Evolutionary conservation across 2,888 invertebrate genomes (phyloP), one percentile per base, ranked within the genome.

Genomic region (Ormyrus nitidulus): DNA sequence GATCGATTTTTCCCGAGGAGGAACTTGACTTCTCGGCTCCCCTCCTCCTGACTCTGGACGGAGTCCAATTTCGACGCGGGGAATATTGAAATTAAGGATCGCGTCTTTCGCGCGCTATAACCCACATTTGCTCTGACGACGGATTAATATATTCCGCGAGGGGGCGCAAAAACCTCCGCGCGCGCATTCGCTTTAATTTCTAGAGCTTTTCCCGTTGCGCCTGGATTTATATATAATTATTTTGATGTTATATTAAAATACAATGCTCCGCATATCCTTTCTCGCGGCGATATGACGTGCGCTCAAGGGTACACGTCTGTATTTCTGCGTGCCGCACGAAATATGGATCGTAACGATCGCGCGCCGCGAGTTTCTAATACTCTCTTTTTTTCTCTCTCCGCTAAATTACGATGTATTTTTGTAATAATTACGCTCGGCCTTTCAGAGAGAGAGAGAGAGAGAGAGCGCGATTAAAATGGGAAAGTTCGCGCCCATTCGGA

Each of bases 201-300:
- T 4, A 34, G 34, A 34, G 34, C 34, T 34, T 34, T 34, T 34
- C 1, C 34, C 2, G 34, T 34, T 4, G 34, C 34, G 34, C 34
- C 34, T 34, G 34, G 34, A 34, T 34, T 34, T 34, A 4, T 34
- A 34, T 51, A 51, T 69, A 69, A 74, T 69, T 62, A 79, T 75
- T 71, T 13, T 59, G 61, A 75, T 34, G 34, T 79, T 75, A 71
- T 4, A 79, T 79, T 75, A 71, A 71, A 75, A 65, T 66, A 69
- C 64, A 74, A 46, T 53, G 10, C 19, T 9, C 46, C 5, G 9
- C 56, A 1, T 10, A 34, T 59, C n/a, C 51, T 62, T n/a, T 64
- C 48, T 34, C 1, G 46, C n/a, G n/a, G 19, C 10, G 62, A 49
- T 51, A 51, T 34, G 10, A 51, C 9, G 34, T 34, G 51, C 19